phyloP scores from a whole-genome alignment of 2,888 invertebrate genomes.

The Busseola fusca region DNA sequence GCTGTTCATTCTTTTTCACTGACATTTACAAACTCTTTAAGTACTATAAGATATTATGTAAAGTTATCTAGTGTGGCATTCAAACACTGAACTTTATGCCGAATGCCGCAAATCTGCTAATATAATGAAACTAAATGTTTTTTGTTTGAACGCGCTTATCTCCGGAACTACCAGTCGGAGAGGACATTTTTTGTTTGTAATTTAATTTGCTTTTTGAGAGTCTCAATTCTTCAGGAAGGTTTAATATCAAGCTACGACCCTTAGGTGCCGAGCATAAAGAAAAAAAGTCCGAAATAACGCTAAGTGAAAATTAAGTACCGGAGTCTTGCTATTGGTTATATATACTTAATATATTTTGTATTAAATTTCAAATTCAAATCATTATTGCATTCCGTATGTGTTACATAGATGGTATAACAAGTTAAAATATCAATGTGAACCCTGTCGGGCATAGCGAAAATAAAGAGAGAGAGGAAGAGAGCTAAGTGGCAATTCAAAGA shows the following conservation, averaged over 20 bases:
- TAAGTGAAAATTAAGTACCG: neutral
- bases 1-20: neutral
- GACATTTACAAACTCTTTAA: constrained; percentile 16
- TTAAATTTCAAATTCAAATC: too few species aligned
- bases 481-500: too few species aligned
- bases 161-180: neutral
- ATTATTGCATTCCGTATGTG: too few species aligned
- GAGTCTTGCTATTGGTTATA: neutral
- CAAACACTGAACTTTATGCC: constrained; percentile 50
- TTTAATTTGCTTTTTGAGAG: neutral
- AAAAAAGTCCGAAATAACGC: neutral
- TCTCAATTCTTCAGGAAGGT: neutral
- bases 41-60: constrained; percentile 7
- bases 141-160: neutral
- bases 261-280: neutral
- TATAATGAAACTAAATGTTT: neutral
- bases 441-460: too few species aligned
- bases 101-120: constrained; percentile 17
- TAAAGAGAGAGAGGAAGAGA: too few species aligned
- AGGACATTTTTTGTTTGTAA: too few species aligned
- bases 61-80: constrained; percentile 48
- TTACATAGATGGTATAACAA: too few species aligned
- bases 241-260: neutral
- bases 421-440: too few species aligned
- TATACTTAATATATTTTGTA: too few species aligned